Conservation (phyloP, 2,113 vertebrate genomes). For the Gobio gobio region DNA sequence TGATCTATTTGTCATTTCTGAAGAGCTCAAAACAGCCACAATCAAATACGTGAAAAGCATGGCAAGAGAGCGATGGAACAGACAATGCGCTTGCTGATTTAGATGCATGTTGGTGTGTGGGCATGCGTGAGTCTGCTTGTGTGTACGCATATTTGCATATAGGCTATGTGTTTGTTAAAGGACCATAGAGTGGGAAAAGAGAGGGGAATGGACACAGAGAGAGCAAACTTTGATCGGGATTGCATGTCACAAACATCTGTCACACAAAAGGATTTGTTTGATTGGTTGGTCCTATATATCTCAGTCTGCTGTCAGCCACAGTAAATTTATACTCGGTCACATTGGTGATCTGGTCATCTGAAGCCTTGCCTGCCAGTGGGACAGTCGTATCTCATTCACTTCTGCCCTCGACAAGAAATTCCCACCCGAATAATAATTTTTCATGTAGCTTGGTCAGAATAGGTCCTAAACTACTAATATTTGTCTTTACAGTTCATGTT, state of each 20-base stretch:
- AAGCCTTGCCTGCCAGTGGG: constrained; percentile 65
- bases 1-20: constrained; percentile 57
- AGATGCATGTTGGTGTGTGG: constrained; percentile 16
- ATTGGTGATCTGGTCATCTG: constrained; percentile 61
- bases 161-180: neutral
- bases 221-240: constrained; percentile 65
- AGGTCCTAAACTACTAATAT: neutral
- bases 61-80: neutral
- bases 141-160: neutral
- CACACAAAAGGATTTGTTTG: constrained; percentile 71
- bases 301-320: constrained; percentile 65
- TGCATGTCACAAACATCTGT: constrained; percentile 73
- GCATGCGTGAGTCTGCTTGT: constrained; percentile 19
- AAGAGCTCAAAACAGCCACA: constrained; percentile 34
- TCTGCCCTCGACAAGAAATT: constrained; percentile 46
- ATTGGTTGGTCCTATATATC: constrained; percentile 74
- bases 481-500: neutral
- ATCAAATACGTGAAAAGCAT: constrained; percentile 43
- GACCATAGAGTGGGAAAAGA: constrained; percentile 3
- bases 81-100: neutral
- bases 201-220: constrained; percentile 39
- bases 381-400: constrained; percentile 64
- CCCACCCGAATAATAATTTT: neutral
- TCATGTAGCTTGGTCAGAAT: neutral
- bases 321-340: constrained; percentile 70